Conservation (phyloP, 2,888 invertebrate genomes). For the Mimas tiliae region DNA sequence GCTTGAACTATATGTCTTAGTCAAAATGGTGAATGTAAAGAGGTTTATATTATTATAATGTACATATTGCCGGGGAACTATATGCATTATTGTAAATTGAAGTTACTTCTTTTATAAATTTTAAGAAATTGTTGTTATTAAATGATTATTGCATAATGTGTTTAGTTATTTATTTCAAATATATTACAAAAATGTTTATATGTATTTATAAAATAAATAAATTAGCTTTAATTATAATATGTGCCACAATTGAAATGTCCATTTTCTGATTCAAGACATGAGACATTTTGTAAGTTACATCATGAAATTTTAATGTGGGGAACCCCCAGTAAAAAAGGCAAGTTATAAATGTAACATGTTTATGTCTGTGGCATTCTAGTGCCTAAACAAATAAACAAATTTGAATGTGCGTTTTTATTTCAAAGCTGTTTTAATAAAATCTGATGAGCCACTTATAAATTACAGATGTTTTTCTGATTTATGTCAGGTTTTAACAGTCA, state of each 20-base stretch:
- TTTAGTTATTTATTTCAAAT: not conserved
- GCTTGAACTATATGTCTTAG: not conserved
- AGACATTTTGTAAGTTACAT: no score
- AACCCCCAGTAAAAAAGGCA: no score
- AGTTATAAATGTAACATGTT: no score
- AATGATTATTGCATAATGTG: constrained; percentile 44
- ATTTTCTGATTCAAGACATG: no score
- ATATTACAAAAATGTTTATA: not conserved
- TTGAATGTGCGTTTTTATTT: not conserved
- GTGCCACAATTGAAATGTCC: no score
- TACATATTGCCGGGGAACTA: constrained; percentile 14
- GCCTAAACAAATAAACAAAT: no score
- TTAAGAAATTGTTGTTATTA: constrained; percentile 71
- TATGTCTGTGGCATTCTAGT: no score
- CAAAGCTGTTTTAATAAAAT: not conserved
- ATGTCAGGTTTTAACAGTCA: no score
- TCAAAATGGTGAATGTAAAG: constrained; percentile 12
- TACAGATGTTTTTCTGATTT: no score
- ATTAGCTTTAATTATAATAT: not conserved
- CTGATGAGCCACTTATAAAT: no score
- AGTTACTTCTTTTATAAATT: constrained; percentile 52
- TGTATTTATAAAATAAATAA: not conserved
- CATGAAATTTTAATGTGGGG: no score
- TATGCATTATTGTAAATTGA: constrained; percentile 25
- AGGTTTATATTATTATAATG: not conserved